Conservation (phyloP, 2,888 invertebrate genomes). For the Melangyna quadrimaculata region DNA sequence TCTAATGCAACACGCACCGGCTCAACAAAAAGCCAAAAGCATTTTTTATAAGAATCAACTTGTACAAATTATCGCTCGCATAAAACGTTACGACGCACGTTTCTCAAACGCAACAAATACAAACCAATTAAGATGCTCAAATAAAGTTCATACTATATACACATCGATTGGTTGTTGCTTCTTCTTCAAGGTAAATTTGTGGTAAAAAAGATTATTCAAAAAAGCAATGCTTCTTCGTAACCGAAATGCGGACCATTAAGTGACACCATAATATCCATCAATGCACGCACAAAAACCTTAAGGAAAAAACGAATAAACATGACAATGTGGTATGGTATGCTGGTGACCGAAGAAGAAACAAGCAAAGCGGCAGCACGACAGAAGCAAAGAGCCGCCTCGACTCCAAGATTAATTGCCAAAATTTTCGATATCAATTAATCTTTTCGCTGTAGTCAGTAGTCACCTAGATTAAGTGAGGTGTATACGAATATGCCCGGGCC, state of each 20-base stretch:
- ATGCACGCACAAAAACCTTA: conserved; percentile 39
- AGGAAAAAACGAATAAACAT: background rate
- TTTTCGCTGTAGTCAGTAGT: conserved; percentile 66
- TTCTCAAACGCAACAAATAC: conserved; percentile 54
- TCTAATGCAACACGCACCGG: too few relatives aligned
- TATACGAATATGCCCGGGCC: conserved; percentile 10
- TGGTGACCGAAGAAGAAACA: conserved; percentile 31
- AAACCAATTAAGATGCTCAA: conserved; percentile 57
- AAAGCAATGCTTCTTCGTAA: conserved; percentile 62
- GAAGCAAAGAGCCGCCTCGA: background rate
- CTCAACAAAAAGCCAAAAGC: conserved; percentile 6
- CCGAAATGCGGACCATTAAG: conserved; percentile 68
- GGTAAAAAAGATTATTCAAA: conserved; percentile 3
- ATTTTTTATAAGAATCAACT: conserved; percentile 62
- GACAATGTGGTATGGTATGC: background rate
- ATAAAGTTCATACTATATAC: background rate
- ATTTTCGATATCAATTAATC: conserved; percentile 71
- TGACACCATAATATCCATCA: conserved; percentile 71
- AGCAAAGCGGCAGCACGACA: conserved; percentile 11
- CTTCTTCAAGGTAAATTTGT: background rate
- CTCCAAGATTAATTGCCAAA: conserved; percentile 67
- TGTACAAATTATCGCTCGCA: conserved; percentile 66
- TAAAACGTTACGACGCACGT: conserved; percentile 68
- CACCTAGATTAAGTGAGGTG: conserved; percentile 69
- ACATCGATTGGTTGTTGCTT: background rate